Percentiles rank a stretch among this genome's conserved stretches.
Evolutionary conservation across 2,888 invertebrate species (phyloP).

Genomic region (Lasiommata megera): DNA sequence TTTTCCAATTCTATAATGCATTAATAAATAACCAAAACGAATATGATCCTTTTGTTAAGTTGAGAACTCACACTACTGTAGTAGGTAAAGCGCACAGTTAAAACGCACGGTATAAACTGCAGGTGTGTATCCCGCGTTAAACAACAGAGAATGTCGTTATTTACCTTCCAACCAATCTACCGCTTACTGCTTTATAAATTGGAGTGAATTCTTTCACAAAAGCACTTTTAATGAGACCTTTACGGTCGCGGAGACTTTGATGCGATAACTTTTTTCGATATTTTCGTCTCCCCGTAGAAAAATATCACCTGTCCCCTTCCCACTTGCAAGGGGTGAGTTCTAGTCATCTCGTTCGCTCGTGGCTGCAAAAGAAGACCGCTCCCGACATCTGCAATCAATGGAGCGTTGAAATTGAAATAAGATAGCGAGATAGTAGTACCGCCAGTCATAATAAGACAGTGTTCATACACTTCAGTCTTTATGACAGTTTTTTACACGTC

Average conservation of each 20-base stretch:
- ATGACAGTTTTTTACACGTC: slow-evolving; percentile 21
- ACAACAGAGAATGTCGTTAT: slow-evolving; percentile 65
- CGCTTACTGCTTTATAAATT: slow-evolving; percentile 71
- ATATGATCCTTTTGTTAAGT: not conserved
- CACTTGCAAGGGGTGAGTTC: slow-evolving; percentile 37
- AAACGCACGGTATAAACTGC: not conserved
- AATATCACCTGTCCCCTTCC: slow-evolving; percentile 55
- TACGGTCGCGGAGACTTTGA: slow-evolving; percentile 69
- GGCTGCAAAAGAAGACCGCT: slow-evolving; percentile 66
- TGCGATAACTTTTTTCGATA: slow-evolving; percentile 77
- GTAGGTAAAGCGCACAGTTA: too few species aligned
- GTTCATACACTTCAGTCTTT: slow-evolving; percentile 32
- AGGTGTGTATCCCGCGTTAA: slow-evolving; percentile 28
- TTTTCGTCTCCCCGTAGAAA: slow-evolving; percentile 67
- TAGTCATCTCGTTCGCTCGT: slow-evolving; percentile 50
- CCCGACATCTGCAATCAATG: slow-evolving; percentile 79
- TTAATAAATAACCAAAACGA: too few species aligned
- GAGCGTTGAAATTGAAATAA: slow-evolving; percentile 79
- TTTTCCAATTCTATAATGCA: too few species aligned
- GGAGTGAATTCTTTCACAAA: slow-evolving; percentile 69
- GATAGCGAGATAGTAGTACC: slow-evolving; percentile 63
- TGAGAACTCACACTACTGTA: not conserved
- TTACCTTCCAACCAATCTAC: slow-evolving; percentile 66
- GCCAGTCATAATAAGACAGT: slow-evolving; percentile 52
- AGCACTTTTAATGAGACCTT: slow-evolving; percentile 79